These are phyloP conservation scores for Etheostoma spectabile DNA, from an alignment of 2,113 vertebrate species.

Conservation along the genomic window DNA sequence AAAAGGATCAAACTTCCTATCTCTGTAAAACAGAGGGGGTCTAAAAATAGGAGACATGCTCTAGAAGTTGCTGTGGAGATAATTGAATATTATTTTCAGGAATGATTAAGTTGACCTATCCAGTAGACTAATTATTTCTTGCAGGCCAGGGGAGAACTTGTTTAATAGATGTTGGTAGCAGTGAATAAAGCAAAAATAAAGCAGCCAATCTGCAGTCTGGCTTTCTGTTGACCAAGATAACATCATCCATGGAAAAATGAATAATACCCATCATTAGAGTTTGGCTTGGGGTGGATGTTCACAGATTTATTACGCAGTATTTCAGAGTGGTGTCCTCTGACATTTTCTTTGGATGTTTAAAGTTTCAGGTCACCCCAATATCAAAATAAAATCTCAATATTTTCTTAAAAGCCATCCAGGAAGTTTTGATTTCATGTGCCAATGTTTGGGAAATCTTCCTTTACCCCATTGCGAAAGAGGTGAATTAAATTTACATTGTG, in stretches of 20 bases:
- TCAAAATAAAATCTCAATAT: neutral
- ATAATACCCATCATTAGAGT: slow-evolving; percentile 58
- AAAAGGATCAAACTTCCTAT: slow-evolving; percentile 77
- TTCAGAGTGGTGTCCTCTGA: slow-evolving; percentile 26
- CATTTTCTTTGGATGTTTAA: slow-evolving; percentile 11
- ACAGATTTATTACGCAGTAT: slow-evolving; percentile 31
- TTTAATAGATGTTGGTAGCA: slow-evolving; percentile 82
- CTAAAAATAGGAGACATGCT: slow-evolving; percentile 83
- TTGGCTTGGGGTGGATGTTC: slow-evolving; percentile 35
- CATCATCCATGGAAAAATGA: slow-evolving; percentile 55
- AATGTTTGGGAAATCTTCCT: neutral
- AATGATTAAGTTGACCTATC: slow-evolving; percentile 87
- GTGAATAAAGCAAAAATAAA: slow-evolving; percentile 78
- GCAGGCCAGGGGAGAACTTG: slow-evolving; percentile 74
- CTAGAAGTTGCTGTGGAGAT: slow-evolving; percentile 82
- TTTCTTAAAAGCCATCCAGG: neutral
- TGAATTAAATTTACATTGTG: neutral
- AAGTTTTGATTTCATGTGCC: neutral
- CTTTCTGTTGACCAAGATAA: slow-evolving; percentile 61
- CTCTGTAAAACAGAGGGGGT: slow-evolving; percentile 73
- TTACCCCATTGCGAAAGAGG: neutral
- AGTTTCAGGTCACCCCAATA: slow-evolving; percentile 19
- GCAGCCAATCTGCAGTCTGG: slow-evolving; percentile 47
- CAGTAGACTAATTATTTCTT: slow-evolving; percentile 85
- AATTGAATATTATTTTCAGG: slow-evolving; percentile 88